These are phyloP conservation scores for Cantharis rustica DNA, from an alignment of 2,888 invertebrate species.

Conservation along the genomic window DNA sequence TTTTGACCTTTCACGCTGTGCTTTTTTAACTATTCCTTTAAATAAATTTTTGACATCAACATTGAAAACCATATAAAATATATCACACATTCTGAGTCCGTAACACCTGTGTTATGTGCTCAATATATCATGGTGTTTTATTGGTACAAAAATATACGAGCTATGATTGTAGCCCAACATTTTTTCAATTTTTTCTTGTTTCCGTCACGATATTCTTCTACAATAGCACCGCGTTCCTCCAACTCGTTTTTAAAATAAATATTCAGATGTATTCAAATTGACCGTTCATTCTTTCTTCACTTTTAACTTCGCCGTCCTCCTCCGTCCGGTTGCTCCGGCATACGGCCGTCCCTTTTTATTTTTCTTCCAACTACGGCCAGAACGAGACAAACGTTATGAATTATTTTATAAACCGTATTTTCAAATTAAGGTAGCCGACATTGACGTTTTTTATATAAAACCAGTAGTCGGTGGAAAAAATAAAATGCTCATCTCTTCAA, in stretches of 20 bases:
- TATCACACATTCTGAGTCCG: slow-evolving; percentile 27
- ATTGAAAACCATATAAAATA: slow-evolving; percentile 29
- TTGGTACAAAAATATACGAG: slow-evolving; percentile 47
- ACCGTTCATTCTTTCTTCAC: slow-evolving; percentile 23
- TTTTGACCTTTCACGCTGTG: slow-evolving; percentile 21
- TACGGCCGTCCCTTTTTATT: neutral
- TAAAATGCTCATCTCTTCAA: slow-evolving; percentile 25
- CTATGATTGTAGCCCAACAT: slow-evolving; percentile 39
- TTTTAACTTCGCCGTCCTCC: slow-evolving; percentile 9
- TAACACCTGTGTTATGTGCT: slow-evolving; percentile 50
- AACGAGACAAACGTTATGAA: slow-evolving; percentile 40
- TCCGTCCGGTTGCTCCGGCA: neutral
- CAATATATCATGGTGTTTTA: slow-evolving; percentile 53
- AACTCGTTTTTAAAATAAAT: slow-evolving; percentile 24
- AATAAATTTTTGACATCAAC: slow-evolving; percentile 22
- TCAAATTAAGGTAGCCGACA: slow-evolving; percentile 55
- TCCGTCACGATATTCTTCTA: slow-evolving; percentile 31
- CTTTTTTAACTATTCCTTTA: slow-evolving; percentile 19
- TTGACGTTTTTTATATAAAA: slow-evolving; percentile 54
- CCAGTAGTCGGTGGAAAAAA: slow-evolving; percentile 55
- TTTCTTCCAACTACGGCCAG: slow-evolving; percentile 15
- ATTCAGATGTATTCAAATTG: slow-evolving; percentile 30
- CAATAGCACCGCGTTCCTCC: slow-evolving; percentile 23
- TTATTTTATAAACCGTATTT: slow-evolving; percentile 52
- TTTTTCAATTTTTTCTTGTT: slow-evolving; percentile 41